Evolutionary conservation across 2,113 vertebrate species (phyloP).

Genomic region (Oryzias melastigma): DNA sequence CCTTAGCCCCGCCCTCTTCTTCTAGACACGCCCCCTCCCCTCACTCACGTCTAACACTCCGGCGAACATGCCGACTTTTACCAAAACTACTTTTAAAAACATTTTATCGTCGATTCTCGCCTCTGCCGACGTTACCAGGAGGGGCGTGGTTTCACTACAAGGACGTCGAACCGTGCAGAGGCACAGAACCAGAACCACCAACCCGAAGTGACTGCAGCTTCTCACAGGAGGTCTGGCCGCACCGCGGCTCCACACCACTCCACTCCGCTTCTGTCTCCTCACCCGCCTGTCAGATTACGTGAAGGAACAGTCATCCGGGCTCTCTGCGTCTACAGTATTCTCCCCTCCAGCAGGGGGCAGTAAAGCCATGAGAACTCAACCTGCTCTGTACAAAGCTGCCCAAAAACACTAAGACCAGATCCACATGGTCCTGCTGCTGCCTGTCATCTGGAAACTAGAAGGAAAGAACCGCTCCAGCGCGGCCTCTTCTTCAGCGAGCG

Average conservation of each 20-base stretch:
- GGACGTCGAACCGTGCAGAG: conserved; percentile 26
- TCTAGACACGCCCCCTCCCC: conserved; percentile 12
- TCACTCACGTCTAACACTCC: conserved; percentile 46
- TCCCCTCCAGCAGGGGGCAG: conserved; percentile 15
- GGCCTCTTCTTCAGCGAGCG: too few species aligned
- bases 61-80: conserved; percentile 77
- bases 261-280: not conserved
- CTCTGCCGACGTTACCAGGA: conserved; percentile 32
- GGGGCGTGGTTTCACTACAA: conserved; percentile 29
- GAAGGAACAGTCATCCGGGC: conserved; percentile 62
- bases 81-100: conserved; percentile 71
- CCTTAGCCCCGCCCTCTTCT: conserved; percentile 66
- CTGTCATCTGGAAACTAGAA: too few species aligned
- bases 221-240: conserved; percentile 1
- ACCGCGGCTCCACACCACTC: not conserved
- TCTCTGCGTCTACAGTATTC: conserved; percentile 8
- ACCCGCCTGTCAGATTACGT: conserved; percentile 41
- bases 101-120: conserved; percentile 37
- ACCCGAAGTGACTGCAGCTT: conserved; percentile 72
- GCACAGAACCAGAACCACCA: conserved; percentile 49
- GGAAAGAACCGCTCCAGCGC: too few species aligned
- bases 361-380: too few species aligned
- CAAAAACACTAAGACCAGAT: too few species aligned
- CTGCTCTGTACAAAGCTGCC: too few species aligned
- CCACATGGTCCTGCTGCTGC: too few species aligned